Base-by-base conservation (phyloP, 1,140 invertebrate genomes). In the Pseudomyrmex concolor region DNA sequence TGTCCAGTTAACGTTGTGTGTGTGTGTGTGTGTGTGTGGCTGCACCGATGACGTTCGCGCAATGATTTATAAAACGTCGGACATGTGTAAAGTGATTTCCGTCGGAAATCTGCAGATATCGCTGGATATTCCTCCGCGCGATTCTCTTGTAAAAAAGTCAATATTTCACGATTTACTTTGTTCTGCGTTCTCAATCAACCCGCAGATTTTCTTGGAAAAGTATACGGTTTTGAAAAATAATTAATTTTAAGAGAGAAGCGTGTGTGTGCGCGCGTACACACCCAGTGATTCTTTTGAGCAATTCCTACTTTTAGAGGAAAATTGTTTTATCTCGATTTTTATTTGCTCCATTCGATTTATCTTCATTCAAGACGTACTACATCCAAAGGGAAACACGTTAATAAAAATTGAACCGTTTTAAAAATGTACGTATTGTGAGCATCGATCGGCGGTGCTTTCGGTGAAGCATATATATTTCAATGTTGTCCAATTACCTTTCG, bases 61-160 rank as follows among this genome's bases (percentile, higher is more conserved):
- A 80, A 80, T 80, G 76, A 80, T 80, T 80, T 71, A 80, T 80
- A 80, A 71, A 80, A 80, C 76, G 76, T 15, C 54, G 22, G 22
- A 62, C 43, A 22, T 70, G 54, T 59, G 19, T 10, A 45, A 34
- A 43, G 48, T 67, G 74, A 78, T 71, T 48, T 59, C 43, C 13
- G 43, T 17, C 34, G 8, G n/a, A 67, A 78, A 59, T 78, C 54
- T 19, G n/a, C 50, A 66, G 63, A 77, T 34, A 34, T 67, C 25
- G 73, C 73, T 43, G 19, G 25, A 77, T 34, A 34, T 19, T 67
- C 48, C 19, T 51, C 54, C 25, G 22, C 10, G 60, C 62, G 43
- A 66, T 50, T 19, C 64, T 67, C 19, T 74, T 51, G 17, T 17
- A 43, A 2, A 19, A 34, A 9, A 57, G 68, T 48, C 64, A 17